A percentile compares a stretch with the other conserved stretches of the same genome.
These are phyloP conservation scores for Microtus ochrogaster DNA, from an alignment of 2,113 vertebrate genomes.

Conservation along the genomic window DNA sequence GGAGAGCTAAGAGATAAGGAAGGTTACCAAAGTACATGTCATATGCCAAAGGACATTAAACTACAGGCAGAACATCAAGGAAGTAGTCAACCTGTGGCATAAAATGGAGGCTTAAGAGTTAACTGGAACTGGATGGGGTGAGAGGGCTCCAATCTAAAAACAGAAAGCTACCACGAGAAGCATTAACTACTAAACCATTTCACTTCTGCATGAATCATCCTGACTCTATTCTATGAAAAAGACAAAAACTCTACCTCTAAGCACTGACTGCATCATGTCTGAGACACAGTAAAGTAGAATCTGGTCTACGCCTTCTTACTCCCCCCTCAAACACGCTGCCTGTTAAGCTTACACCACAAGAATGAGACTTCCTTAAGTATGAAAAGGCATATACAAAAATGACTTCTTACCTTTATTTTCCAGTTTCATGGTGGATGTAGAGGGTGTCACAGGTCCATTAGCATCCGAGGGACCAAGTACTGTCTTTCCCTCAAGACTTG, in stretches of 20 bases:
- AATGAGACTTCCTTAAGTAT: neutral
- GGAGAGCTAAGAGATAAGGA: neutral
- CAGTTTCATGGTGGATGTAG: slow-evolving; percentile 87
- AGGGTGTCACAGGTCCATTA: slow-evolving; percentile 81
- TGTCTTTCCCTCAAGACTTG: neutral
- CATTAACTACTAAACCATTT: slow-evolving; percentile 29
- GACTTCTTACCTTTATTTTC: slow-evolving; percentile 89
- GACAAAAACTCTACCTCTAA: neutral
- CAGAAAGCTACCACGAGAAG: neutral
- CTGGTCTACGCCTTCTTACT: neutral
- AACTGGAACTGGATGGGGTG: neutral
- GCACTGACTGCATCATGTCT: neutral
- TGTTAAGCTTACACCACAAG: neutral
- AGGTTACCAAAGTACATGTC: neutral
- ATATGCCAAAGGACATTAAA: neutral
- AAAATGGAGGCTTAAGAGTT: slow-evolving; percentile 9
- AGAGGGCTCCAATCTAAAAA: neutral
- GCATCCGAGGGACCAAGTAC: slow-evolving; percentile 52
- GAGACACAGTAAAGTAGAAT: neutral
- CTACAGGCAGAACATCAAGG: neutral
- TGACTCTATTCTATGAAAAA: neutral
- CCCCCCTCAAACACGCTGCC: neutral
- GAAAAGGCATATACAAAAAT: neutral
- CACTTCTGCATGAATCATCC: neutral
- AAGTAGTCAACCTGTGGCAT: neutral